Conservation (phyloP, 2,888 invertebrate species). For the Pecten maximus region DNA sequence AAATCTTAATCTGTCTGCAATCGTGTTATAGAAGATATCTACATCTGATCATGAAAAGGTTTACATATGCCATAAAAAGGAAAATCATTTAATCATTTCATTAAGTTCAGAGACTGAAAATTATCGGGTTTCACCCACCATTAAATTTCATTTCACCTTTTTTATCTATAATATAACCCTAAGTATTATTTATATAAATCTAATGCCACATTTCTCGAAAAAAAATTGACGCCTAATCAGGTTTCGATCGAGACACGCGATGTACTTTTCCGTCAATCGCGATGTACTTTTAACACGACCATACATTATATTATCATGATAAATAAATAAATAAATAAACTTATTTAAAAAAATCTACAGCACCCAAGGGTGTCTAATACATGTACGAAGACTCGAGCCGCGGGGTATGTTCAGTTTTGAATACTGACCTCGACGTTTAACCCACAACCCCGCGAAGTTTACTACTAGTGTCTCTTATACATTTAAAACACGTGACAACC, state of each 20-base stretch:
- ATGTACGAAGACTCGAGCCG: not conserved
- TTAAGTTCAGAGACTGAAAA: too few species aligned
- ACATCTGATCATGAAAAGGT: not conserved
- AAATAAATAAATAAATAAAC: not conserved
- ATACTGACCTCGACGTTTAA: not conserved
- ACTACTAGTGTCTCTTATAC: not conserved
- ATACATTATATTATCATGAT: not conserved
- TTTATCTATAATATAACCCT: too few species aligned
- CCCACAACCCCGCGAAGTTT: not conserved
- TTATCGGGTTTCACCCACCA: not conserved
- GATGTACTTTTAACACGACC: not conserved
- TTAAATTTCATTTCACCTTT: not conserved
- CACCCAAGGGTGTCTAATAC: not conserved
- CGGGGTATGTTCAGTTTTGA: not conserved
- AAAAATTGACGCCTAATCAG: slow-evolving; percentile 11
- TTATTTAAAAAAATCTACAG: not conserved
- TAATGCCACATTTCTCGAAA: slow-evolving; percentile 27
- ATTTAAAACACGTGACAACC: not conserved
- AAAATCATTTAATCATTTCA: too few species aligned
- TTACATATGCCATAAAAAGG: not conserved
- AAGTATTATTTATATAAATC: not conserved
- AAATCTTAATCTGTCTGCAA: too few species aligned
- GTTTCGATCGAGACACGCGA: not conserved
- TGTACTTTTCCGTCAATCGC: slow-evolving; percentile 7
- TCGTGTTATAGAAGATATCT: too few species aligned